phyloP scores from a whole-genome alignment of 2,888 invertebrate genomes.

The Atherix ibis region DNA sequence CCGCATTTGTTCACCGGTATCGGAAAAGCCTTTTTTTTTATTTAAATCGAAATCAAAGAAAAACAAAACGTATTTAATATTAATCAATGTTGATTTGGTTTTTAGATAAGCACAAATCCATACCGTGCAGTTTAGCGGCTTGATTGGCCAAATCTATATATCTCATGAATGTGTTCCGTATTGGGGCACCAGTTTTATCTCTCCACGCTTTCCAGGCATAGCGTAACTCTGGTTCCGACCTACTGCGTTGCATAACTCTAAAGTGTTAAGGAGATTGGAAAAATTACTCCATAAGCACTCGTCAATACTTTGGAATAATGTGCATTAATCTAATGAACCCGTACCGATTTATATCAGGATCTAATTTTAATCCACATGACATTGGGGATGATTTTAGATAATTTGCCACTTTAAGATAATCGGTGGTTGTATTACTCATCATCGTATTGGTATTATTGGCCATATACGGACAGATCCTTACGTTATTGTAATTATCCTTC shows the following conservation, averaged over 20 bases:
- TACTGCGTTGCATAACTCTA: slow-evolving; percentile 48
- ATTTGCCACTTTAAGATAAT: slow-evolving; percentile 6
- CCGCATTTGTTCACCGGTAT: slow-evolving; percentile 70
- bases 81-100: not conserved
- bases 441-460: slow-evolving; percentile 24
- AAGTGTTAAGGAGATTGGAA: too few species aligned
- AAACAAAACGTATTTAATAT: not conserved
- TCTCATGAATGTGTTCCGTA: slow-evolving; percentile 60
- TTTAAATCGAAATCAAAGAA: not conserved
- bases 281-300: too few species aligned
- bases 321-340: too few species aligned
- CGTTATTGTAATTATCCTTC: slow-evolving; percentile 60
- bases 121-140: slow-evolving; percentile 59
- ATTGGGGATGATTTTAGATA: slow-evolving; percentile 23
- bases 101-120: slow-evolving; percentile 7
- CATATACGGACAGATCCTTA: slow-evolving; percentile 51
- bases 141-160: slow-evolving; percentile 66
- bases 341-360: slow-evolving; percentile 41
- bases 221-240: slow-evolving; percentile 56
- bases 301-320: not conserved
- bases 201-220: slow-evolving; percentile 72
- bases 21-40: slow-evolving; percentile 35
- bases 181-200: slow-evolving; percentile 58
- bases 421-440: too few species aligned
- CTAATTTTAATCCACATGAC: slow-evolving; percentile 44